Percentiles rank a stretch among this genome's conserved stretches.
Conservation (phyloP, 2,797 vertebrate genomes). For the Scolopax bukidnonensis region DNA sequence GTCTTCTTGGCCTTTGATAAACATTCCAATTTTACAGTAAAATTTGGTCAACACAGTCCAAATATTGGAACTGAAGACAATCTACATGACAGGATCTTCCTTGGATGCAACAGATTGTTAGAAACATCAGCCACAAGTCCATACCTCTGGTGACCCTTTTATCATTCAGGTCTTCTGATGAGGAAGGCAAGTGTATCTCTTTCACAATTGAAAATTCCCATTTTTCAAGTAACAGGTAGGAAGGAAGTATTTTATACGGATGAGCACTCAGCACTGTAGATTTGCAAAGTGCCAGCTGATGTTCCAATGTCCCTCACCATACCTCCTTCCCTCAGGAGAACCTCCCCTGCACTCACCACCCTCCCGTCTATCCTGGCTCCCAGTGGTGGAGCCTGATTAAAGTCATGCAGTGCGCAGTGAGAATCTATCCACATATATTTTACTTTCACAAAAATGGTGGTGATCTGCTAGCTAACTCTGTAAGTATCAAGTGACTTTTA, state of each 20-base stretch:
- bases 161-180: fast-evolving
- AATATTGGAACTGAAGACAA: not conserved
- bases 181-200: not conserved
- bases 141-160: not conserved
- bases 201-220: not conserved
- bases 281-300: not conserved
- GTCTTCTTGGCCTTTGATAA: not conserved
- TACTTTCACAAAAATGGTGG: not conserved
- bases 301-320: not conserved
- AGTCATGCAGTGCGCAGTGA: not conserved
- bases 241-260: not conserved
- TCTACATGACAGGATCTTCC: not conserved
- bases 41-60: too few species aligned
- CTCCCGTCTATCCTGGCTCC: not conserved
- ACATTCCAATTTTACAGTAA: not conserved
- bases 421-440: not conserved
- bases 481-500: not conserved
- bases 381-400: not conserved
- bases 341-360: not conserved
- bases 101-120: not conserved
- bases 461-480: not conserved
- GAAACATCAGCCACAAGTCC: fast-evolving
- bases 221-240: not conserved
- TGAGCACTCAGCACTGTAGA: not conserved
- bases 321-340: not conserved